Base-by-base conservation (phyloP, 2,113 vertebrate species). In the Tragelaphus buxtoni region DNA sequence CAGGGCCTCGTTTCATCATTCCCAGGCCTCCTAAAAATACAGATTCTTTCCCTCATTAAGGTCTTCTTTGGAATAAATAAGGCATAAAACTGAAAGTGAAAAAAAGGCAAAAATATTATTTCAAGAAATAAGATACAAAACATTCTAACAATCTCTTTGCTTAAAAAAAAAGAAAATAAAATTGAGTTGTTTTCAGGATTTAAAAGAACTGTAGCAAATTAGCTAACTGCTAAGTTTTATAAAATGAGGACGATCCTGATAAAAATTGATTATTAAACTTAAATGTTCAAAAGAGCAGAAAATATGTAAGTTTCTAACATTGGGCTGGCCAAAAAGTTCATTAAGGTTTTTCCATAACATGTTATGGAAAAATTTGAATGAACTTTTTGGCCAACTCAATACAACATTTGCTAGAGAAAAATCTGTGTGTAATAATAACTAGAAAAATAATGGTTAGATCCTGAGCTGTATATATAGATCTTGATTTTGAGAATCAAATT, bases 111-210 rank as follows among this genome's bases (percentile, higher is more conserved):
- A 83, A 96, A 53, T 24, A 74, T 13, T 42, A 82, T 47, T 86
- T 76, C 56, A 92, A 95, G 81, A 45, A 74, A 39, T 91, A 76
- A 92, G n/a, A 95, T 79, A 95, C 11, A 96, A 96, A 96, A 96
- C 13, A 42, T 82, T 94, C 65, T 45, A 42, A 60, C 4, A 39
- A n/a, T 24, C 13, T 86, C 32, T 95, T 63, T 63, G 17, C 61
- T 79, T 85, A 47, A 6, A 88, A 96, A 96, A 97, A 96, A 90
- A 28, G 14, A 94, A 83, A 90, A 83, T 20, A 92, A 96, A 91
- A 95, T 30, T 60, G 69, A 45, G 60, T 85, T 2, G 13, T 82
- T 88, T 93, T 58, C 56, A 55, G 35, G 74, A 92, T 95, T 93
- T 88, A 89, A 95, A 85, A 65, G 94, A 81, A 72, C 53, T 49